Conservation (phyloP, 1,140 invertebrate species). For the Hycleus cichorii region DNA sequence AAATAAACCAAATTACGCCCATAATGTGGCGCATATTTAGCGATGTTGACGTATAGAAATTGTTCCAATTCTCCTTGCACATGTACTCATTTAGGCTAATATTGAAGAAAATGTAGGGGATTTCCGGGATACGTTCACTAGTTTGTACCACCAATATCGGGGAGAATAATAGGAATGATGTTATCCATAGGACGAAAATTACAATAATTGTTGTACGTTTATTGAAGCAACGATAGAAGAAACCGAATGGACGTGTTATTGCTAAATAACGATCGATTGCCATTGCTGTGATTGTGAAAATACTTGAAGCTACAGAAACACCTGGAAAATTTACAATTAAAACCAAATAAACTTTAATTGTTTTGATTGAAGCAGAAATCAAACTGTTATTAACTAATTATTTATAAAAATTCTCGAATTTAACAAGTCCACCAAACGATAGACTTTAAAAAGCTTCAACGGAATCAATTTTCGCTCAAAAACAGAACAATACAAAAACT, state of each 20-base stretch:
- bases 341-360: too few species aligned
- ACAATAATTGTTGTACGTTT: conserved; percentile 55
- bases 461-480: neutral
- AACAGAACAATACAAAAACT: conserved; percentile 25
- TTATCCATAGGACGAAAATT: conserved; percentile 56
- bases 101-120: conserved; percentile 2
- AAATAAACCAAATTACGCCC: conserved; percentile 58
- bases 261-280: conserved; percentile 68
- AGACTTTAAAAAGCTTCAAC: too few species aligned
- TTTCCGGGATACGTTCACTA: conserved; percentile 17
- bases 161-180: conserved; percentile 57
- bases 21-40: conserved; percentile 43
- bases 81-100: conserved; percentile 4
- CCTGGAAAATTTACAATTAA: conserved; percentile 44
- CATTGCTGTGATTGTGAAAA: conserved; percentile 73
- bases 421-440: too few species aligned
- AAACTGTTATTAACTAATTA: too few species aligned
- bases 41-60: conserved; percentile 18
- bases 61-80: conserved; percentile 53
- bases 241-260: conserved; percentile 62
- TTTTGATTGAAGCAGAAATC: too few species aligned
- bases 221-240: conserved; percentile 54
- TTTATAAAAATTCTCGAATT: too few species aligned
- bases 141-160: conserved; percentile 37
- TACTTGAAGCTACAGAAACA: conserved; percentile 65